Evolutionary conservation across 2,797 vertebrate genomes (phyloP).

Genomic region (Hemitrygon akajei): DNA sequence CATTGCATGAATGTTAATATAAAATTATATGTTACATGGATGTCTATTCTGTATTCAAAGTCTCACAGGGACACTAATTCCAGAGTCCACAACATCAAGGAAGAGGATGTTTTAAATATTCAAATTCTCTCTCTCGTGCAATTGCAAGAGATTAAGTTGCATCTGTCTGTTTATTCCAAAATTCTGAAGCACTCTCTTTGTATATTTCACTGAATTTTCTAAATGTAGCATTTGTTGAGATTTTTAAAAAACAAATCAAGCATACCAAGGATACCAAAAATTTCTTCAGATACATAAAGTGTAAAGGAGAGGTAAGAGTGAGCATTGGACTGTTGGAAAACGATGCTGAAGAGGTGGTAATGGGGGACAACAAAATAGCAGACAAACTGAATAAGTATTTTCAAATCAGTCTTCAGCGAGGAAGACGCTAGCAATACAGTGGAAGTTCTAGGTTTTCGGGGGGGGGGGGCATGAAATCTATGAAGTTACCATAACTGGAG

Average conservation of each 20-base stretch:
- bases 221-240: background rate
- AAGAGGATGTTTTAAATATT: background rate
- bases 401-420: no score
- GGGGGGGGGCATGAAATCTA: no score
- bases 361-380: no score
- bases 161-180: background rate
- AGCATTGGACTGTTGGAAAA: no score
- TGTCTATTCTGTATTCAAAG: background rate
- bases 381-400: no score
- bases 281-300: no score
- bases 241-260: background rate
- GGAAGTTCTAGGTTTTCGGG: no score
- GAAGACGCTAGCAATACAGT: no score
- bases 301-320: no score
- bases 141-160: constrained; percentile 7
- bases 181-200: background rate
- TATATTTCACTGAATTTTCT: background rate
- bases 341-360: no score
- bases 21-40: background rate
- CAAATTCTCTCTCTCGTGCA: background rate
- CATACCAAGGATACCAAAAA: no score
- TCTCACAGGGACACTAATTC: background rate
- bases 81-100: background rate
- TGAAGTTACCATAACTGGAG: no score
- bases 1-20: background rate